Base-by-base conservation (phyloP, 2,888 invertebrate genomes). In the Ptilodon capucinus region DNA sequence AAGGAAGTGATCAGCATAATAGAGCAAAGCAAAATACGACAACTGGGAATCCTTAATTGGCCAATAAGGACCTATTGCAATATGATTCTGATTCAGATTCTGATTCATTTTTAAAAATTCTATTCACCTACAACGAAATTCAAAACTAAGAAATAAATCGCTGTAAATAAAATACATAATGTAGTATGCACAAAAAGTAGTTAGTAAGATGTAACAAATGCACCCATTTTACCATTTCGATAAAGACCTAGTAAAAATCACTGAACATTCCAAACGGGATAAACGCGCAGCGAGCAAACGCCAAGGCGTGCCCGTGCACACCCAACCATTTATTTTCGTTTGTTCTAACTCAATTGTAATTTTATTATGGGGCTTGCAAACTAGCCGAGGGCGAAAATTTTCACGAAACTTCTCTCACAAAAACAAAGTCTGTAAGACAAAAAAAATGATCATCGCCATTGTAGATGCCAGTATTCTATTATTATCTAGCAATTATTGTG, bases 221-320 rank as follows among this genome's bases (percentile, higher is more conserved):
- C 60, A 60, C 32, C 46, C 54, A 60, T 56, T 60, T 66, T 66
- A 60, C 62, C 57, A 64, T 68, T 70, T 55, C 68, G 58, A 71
- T 69, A 48, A 61, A 49, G 62, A 52, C 69, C n/a, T 68, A 76
- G 79, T 79, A 76, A 81, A 82, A 76, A 68, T 69, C 71, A 71
- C 76, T 78, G 76, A 78, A 80, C 73, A 76, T 71, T 51, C 65
- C 57, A 56, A 61, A 51, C 52, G 61, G 60, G 58, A 54, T 54
- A 46, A 64, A 56, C 51, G 59, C 57, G n/a, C 45, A 50, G 51
- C 57, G 54, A 32, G 50, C 51, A 66, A 77, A 64, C 73, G 72
- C 60, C 48, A 64, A 69, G 75, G 76, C 76, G 79, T 74, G 74
- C 60, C n/a, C 74, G 60, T 55, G 52, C 60, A 66, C 63, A 68